These are phyloP conservation scores for Volucella inanis DNA, from an alignment of 2,888 invertebrate genomes.

Conservation along the genomic window DNA sequence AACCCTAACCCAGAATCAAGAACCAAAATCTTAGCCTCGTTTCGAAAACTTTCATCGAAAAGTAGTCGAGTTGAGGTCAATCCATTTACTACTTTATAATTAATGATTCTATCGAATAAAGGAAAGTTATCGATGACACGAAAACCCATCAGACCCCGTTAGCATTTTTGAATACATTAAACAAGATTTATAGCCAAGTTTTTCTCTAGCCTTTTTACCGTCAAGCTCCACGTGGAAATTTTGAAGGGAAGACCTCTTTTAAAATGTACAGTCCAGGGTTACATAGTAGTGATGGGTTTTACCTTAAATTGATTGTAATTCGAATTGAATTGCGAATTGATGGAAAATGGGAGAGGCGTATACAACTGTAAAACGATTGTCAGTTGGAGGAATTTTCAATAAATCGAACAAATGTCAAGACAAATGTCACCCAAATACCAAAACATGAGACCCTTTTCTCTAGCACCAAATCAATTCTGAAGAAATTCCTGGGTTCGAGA, in stretches of 20 bases:
- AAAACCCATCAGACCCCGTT: constrained; percentile 12
- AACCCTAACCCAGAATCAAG: neutral
- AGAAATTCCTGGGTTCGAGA: constrained; percentile 16
- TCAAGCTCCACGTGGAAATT: constrained; percentile 12
- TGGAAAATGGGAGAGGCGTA: constrained; percentile 7
- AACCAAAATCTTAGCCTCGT: neutral
- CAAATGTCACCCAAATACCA: constrained; percentile 58
- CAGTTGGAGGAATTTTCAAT: constrained; percentile 67
- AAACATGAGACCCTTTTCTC: constrained; percentile 9
- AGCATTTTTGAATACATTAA: constrained; percentile 26
- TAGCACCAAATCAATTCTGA: constrained; percentile 34
- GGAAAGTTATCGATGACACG: constrained; percentile 49
- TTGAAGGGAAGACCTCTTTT: neutral
- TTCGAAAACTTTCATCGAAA: constrained; percentile 4
- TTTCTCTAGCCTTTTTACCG: constrained; percentile 19
- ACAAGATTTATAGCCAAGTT: constrained; percentile 52
- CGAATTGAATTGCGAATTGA: constrained; percentile 22
- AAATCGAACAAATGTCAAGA: constrained; percentile 68
- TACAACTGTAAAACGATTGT: constrained; percentile 29
- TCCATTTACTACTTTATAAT: constrained; percentile 46
- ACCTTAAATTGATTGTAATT: constrained; percentile 49
- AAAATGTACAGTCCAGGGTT: constrained; percentile 7
- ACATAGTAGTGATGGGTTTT: too few relatives aligned
- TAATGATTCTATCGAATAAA: constrained; percentile 20
- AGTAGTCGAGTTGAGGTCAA: constrained; percentile 9